Percentiles rank a stretch among this genome's conserved stretches.
These are phyloP conservation scores for Urocynchramus pylzowi DNA, from an alignment of 2,113 vertebrate genomes.

Conservation along the genomic window DNA sequence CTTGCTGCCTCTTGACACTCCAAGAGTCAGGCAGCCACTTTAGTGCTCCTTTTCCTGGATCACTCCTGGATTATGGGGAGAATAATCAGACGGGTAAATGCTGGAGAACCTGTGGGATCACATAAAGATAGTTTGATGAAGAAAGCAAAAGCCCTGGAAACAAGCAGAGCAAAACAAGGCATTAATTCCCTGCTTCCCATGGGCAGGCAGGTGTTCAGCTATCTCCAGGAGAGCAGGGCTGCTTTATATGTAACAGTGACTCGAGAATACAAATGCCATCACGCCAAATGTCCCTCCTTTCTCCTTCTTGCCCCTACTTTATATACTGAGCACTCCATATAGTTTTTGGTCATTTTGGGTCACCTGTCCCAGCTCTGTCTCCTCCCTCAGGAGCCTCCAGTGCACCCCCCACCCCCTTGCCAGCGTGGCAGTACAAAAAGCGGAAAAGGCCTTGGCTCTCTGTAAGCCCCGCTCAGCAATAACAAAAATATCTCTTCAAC, in stretches of 20 bases:
- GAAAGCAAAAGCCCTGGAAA: neutral
- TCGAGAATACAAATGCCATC: neutral
- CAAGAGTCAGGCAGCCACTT: neutral
- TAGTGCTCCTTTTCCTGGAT: neutral
- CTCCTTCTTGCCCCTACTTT: neutral
- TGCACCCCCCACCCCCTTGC: fast-evolving
- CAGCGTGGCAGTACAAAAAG: fast-evolving
- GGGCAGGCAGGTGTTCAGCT: neutral
- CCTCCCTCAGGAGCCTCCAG: fast-evolving
- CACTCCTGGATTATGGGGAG: neutral
- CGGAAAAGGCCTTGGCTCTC: neutral
- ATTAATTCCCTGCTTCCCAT: neutral
- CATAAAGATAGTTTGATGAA: neutral
- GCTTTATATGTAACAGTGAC: fast-evolving
- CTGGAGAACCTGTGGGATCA: neutral
- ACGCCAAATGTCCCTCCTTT: neutral
- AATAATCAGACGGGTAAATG: neutral
- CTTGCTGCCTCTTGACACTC: neutral
- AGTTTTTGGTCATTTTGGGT: neutral
- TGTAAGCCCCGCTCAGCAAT: neutral
- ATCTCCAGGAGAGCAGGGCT: too few species aligned
- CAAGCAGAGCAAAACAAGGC: neutral
- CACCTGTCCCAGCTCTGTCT: neutral
- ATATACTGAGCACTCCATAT: too few species aligned
- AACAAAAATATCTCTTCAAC: neutral